Evolutionary conservation across 2,888 invertebrate genomes (phyloP), one percentile per base, ranked within the genome.

Genomic region (Autographa pulchrina): DNA sequence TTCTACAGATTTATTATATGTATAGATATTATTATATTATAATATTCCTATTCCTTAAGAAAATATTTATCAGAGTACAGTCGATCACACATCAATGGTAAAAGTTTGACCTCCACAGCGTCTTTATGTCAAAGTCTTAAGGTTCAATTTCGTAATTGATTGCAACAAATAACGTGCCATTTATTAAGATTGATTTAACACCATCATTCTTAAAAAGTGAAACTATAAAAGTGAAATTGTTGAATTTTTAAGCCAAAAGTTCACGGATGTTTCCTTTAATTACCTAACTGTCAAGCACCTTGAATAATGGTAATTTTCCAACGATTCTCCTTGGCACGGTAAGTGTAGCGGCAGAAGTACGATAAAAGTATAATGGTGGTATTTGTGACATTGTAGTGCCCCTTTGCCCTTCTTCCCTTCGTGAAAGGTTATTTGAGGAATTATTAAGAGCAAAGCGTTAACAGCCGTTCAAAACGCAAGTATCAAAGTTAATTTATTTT

Each of bases 221-320:
- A 69, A 75, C 62, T n/a, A 20, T 11, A 25, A 58, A 68, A 66
- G 61, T 43, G 68, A 69, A 75, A 74, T 60, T 56, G 54, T 70
- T n/a, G 18, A 54, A 60, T 62, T 67, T 43, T 43, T 31, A 67
- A 65, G 61, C 62, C 60, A 58, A 32, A 48, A 68, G 62, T 65
- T 72, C 65, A 72, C 52, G 65, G 68, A 59, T 72, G 60, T 71
- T 48, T 71, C 52, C 58, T 31, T 63, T 66, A 54, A 56, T 69
- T 72, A 52, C 68, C 20, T 41, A 63, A 60, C 58, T 32, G 18
- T 56, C 48, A 20, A 60, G 25, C 61, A 69, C 48, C 38, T 66
- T 38, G 68, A n/a, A 61, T 54, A 68, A 60, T 62, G 32, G 52
- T 65, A 65, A 48, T 67, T 67, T 65, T 67, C 31, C 59, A 38